Percentiles rank a stretch among this genome's conserved stretches.
phyloP scores from a whole-genome alignment of 2,797 vertebrate genomes.

The Rhynchotus rufescens region DNA sequence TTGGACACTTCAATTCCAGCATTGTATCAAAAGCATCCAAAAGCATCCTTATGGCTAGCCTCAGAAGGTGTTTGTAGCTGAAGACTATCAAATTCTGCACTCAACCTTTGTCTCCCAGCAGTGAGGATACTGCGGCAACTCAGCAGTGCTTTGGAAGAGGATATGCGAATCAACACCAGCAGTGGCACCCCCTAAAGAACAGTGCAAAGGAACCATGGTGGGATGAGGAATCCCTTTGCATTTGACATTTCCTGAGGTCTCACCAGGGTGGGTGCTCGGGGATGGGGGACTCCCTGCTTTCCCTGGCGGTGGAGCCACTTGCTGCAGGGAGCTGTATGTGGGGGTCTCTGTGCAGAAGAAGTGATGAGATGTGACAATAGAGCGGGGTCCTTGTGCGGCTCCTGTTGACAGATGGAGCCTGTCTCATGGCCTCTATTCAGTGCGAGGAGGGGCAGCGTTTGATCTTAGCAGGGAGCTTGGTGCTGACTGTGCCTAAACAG shows the following conservation, averaged over 20 bases:
- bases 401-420: neutral
- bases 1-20: neutral
- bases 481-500: neutral
- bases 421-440: neutral
- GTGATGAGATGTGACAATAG: neutral
- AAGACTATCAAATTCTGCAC: neutral
- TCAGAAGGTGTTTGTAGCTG: neutral
- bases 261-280: neutral
- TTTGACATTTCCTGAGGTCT: neutral
- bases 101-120: neutral
- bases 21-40: neutral
- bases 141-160: neutral
- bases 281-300: accelerated
- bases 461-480: neutral
- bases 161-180: neutral
- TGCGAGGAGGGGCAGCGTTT: neutral
- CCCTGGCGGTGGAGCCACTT: neutral
- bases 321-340: neutral
- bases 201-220: neutral
- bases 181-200: neutral
- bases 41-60: accelerated
- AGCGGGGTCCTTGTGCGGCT: neutral
- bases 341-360: neutral
- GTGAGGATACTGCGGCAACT: too few relatives aligned
- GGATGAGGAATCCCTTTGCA: neutral